These are phyloP conservation scores for Morelia viridis DNA, from an alignment of 2,797 vertebrate species.

Conservation along the genomic window DNA sequence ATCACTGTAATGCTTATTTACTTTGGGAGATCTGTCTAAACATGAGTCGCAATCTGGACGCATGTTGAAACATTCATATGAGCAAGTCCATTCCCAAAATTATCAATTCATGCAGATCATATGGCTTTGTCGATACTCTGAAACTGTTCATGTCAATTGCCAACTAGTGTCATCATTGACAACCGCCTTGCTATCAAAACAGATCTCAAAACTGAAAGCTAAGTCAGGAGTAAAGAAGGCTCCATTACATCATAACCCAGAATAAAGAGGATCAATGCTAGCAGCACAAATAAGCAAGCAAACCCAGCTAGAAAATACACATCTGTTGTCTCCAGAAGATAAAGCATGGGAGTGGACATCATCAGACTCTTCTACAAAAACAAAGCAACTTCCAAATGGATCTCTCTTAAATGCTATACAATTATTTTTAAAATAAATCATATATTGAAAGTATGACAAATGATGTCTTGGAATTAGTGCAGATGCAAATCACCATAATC, in stretches of 20 bases:
- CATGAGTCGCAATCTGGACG: background rate
- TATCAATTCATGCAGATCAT: background rate
- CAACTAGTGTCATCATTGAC: no score
- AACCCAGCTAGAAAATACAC: background rate
- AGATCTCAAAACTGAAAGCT: background rate
- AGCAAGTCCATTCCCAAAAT: background rate
- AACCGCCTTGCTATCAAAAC: background rate
- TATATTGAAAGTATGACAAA: background rate
- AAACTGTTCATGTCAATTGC: background rate
- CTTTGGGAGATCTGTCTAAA: background rate
- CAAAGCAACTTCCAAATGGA: background rate
- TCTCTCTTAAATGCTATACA: background rate
- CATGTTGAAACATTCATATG: background rate
- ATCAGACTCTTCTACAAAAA: background rate
- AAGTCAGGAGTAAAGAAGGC: background rate
- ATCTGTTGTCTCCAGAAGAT: background rate
- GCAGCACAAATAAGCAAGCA: background rate
- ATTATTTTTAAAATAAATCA: conserved; percentile 1
- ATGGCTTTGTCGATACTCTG: background rate
- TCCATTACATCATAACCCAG: background rate
- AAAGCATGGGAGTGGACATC: background rate
- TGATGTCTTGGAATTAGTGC: background rate
- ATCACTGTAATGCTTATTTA: background rate
- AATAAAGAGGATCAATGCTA: background rate
- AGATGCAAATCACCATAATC: background rate